These are phyloP conservation scores for Lycodopsis pacificus DNA, from an alignment of 2,797 vertebrate species.

Conservation along the genomic window DNA sequence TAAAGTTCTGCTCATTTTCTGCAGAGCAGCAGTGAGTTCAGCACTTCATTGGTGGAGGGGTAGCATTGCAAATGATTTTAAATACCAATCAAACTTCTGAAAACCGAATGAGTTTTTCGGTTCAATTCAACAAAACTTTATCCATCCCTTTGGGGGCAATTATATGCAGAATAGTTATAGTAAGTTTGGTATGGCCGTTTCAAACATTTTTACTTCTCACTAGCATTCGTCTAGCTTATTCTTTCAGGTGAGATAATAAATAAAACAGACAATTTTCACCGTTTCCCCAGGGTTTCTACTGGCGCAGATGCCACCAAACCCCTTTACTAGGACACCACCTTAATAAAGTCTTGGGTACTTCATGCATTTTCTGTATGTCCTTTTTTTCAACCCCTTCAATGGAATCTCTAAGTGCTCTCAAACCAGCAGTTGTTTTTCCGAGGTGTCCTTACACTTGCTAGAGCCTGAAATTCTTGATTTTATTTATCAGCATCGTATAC, in stretches of 20 bases:
- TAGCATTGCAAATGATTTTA: neutral
- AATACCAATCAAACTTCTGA: neutral
- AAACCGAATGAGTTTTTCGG: slow-evolving; percentile 1
- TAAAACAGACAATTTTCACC: slow-evolving; percentile 8
- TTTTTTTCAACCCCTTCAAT: neutral
- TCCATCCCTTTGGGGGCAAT: neutral
- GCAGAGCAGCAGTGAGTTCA: neutral
- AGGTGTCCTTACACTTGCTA: slow-evolving; percentile 19
- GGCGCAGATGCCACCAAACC: neutral
- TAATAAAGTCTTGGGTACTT: slow-evolving; percentile 15
- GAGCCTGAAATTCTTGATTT: slow-evolving; percentile 20
- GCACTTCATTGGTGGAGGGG: neutral
- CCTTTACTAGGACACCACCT: neutral
- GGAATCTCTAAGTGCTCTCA: slow-evolving; percentile 13
- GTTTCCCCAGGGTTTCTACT: slow-evolving; percentile 1
- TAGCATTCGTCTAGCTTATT: neutral
- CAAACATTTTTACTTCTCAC: neutral
- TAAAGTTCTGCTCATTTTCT: neutral
- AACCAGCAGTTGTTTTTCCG: slow-evolving; percentile 15
- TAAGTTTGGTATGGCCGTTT: neutral
- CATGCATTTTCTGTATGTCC: slow-evolving; percentile 6
- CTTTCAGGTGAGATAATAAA: neutral
- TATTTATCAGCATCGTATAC: neutral
- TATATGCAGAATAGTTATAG: neutral
- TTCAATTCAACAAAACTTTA: neutral